Conservation (phyloP, 2,113 vertebrate genomes). For the Struthidea cinerea region DNA sequence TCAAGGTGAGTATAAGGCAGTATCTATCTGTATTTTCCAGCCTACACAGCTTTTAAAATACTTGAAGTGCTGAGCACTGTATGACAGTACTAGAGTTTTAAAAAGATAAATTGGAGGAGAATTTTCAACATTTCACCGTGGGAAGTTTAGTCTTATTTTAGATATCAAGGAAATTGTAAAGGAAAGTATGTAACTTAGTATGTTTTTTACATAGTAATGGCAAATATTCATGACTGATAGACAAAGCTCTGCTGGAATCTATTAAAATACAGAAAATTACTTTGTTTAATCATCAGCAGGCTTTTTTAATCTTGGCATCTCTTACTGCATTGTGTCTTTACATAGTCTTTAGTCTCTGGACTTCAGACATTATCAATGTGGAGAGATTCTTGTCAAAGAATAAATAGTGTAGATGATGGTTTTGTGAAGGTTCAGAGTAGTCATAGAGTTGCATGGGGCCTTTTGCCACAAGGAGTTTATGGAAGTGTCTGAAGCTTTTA, state of each 20-base stretch:
- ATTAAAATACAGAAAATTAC: not conserved
- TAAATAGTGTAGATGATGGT: not conserved
- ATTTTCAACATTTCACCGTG: not conserved
- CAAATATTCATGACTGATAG: not conserved
- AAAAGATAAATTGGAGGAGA: not conserved
- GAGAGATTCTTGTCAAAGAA: not conserved
- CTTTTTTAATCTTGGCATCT: not conserved
- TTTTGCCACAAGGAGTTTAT: not conserved
- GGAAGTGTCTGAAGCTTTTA: not conserved
- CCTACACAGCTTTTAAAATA: not conserved
- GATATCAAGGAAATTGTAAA: not conserved
- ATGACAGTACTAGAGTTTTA: not conserved
- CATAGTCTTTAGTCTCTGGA: not conserved
- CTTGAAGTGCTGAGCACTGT: not conserved
- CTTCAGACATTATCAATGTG: not conserved
- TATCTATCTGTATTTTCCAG: not conserved
- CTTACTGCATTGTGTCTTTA: not conserved
- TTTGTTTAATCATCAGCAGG: not conserved
- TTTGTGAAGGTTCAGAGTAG: not conserved
- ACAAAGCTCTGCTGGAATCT: not conserved
- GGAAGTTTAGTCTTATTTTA: not conserved
- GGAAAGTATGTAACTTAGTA: not conserved
- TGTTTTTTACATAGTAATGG: not conserved
- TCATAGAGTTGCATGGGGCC: not conserved
- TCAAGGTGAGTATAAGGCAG: constrained; percentile 81